Base-by-base conservation (phyloP, 2,888 invertebrate species). In the Tipula confusa region DNA sequence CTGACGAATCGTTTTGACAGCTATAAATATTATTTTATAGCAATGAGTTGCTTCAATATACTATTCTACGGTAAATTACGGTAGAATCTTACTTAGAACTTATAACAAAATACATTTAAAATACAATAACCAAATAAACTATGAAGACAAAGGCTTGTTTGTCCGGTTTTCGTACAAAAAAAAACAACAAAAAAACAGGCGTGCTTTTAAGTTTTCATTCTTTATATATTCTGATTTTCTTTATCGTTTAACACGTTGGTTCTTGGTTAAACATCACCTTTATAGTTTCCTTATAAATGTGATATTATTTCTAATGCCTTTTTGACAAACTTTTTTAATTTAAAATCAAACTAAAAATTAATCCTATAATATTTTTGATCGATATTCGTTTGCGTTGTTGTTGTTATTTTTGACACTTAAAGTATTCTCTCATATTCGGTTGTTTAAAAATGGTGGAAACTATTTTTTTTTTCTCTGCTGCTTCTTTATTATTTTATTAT, bases 121-220 rank as follows among this genome's bases (percentile, higher is more conserved):
- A 64, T n/a, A n/a, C n/a, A 64, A 80, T 29, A 29, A 29, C 28
- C 11, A 79, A 79, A 79, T 15, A 80, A 80, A 80, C 80, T 80
- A 80, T 31, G 15, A 80, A 48, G 83, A 83, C 83, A 83, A 83
- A 83, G 83, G 83, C 83, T 83, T 43, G 83, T 83, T 48, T 48
- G 83, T 83, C 83, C 83, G 83, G 83, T 83, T 83, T 48, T 83
- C 18, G 5, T 29, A 80, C n/a, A 80, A 3, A 64, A 24, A 64
- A 28, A 79, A 64, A n/a, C n/a, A n/a, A n/a, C n/a, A 48, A 18
- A 79, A 79, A 80, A 80, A 15, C 31, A n/a, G 29, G 80, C 31
- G 80, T 80, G 29, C 80, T 29, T 80, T 79, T 0, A 79, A 80
- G 13, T 29, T 79, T 79, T 79, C 15, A 11, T 64, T 64, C 64